A percentile compares a stretch with the other conserved stretches of the same genome.
phyloP scores from a whole-genome alignment of 2,888 invertebrate genomes.

The Himalopsyche anomala region DNA sequence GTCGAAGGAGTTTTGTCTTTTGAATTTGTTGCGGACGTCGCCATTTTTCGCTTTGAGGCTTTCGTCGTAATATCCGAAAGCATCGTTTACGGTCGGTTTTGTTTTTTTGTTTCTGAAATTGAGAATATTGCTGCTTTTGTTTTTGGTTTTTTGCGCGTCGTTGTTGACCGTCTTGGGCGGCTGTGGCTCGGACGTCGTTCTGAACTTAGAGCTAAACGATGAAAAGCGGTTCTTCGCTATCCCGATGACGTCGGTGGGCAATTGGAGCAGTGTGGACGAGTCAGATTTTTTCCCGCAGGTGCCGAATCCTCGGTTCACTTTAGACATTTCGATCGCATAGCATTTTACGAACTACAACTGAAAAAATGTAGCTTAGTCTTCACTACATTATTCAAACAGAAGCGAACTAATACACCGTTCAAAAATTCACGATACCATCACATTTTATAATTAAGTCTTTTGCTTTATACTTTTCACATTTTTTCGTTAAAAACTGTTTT shows the following conservation, averaged over 20 bases:
- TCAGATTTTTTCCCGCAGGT: conserved; percentile 70
- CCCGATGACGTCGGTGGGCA: conserved; percentile 74
- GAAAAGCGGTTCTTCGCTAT: conserved; percentile 75
- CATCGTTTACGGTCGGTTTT: conserved; percentile 72
- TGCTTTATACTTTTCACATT: no score
- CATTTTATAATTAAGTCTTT: no score
- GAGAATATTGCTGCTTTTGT: conserved; percentile 72
- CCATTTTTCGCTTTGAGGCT: conserved; percentile 67
- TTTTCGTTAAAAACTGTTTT: no score
- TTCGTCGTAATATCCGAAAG: conserved; percentile 69
- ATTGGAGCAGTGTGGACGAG: conserved; percentile 73
- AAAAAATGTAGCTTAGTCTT: background rate
- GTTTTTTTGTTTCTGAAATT: conserved; percentile 71
- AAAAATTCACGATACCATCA: no score
- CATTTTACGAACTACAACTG: conserved; percentile 47
- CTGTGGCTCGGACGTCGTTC: conserved; percentile 70
- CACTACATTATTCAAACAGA: no score
- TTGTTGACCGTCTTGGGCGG: conserved; percentile 58
- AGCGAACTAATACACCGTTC: no score
- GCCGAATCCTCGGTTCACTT: conserved; percentile 50
- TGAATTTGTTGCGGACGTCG: conserved; percentile 50
- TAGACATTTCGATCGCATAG: conserved; percentile 55
- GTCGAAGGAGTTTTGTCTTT: conserved; percentile 60
- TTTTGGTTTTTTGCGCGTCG: conserved; percentile 67
- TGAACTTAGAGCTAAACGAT: conserved; percentile 74